A percentile compares a stretch with the other conserved stretches of the same genome.
phyloP scores from a whole-genome alignment of 2,888 invertebrate species.

The Agrochola macilenta region DNA sequence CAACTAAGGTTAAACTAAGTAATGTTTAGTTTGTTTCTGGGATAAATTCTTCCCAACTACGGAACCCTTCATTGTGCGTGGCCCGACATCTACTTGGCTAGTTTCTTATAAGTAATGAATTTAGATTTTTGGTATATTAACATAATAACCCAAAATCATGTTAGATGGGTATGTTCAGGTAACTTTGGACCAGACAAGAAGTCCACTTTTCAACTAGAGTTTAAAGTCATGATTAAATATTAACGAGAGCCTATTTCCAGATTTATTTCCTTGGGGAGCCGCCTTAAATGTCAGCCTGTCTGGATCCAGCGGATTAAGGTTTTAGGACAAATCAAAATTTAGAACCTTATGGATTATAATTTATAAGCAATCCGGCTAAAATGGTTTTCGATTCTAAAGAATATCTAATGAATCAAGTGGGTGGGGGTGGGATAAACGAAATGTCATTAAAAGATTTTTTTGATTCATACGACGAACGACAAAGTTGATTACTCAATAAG shows the following conservation, averaged over 20 bases:
- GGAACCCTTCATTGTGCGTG: too few relatives aligned
- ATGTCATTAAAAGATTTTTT: too few relatives aligned
- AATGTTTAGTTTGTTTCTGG: too few relatives aligned
- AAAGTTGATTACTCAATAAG: neutral
- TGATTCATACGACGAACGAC: neutral
- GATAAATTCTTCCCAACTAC: too few relatives aligned
- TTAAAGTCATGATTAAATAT: neutral
- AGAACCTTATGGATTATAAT: neutral
- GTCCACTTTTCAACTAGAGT: neutral
- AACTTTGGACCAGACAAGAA: too few relatives aligned
- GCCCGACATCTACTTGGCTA: too few relatives aligned
- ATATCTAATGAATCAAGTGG: neutral
- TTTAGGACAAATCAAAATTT: conserved; percentile 36
- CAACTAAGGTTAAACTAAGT: too few relatives aligned
- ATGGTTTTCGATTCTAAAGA: neutral
- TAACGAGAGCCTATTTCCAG: neutral
- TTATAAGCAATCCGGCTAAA: conserved; percentile 6
- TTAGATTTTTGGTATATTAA: too few relatives aligned
- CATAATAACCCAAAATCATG: too few relatives aligned
- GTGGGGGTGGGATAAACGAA: neutral
- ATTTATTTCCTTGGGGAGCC: conserved; percentile 22
- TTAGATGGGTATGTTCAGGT: neutral
- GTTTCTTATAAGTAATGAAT: too few relatives aligned
- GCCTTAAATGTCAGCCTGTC: conserved; percentile 29
- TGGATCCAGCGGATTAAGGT: conserved; percentile 24